phyloP scores from a whole-genome alignment of 2,888 invertebrate genomes.

The Trilocha varians region DNA sequence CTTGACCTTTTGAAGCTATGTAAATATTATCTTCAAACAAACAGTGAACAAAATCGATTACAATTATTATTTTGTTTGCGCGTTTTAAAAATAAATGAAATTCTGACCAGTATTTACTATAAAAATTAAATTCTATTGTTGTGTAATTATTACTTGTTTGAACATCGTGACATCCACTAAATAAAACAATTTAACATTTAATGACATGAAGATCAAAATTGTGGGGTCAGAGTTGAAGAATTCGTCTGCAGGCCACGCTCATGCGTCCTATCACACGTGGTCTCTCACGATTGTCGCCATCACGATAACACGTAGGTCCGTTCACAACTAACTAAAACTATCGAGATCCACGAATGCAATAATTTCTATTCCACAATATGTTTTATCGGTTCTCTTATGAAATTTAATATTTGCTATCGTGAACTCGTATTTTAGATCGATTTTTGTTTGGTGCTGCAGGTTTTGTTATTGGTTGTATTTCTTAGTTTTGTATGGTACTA shows the following conservation, averaged over 20 bases:
- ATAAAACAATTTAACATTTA: background rate
- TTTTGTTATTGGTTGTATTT: too few species aligned
- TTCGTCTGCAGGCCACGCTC: constrained; percentile 2
- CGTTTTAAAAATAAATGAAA: too few species aligned
- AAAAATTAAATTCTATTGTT: too few species aligned
- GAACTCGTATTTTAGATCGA: background rate
- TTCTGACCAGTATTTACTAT: too few species aligned
- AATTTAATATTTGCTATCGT: constrained; percentile 42
- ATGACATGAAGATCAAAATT: constrained; percentile 14
- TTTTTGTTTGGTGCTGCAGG: background rate
- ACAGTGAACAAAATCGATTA: too few species aligned
- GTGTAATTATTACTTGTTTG: too few species aligned
- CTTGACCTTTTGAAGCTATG: too few species aligned
- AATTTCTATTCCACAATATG: constrained; percentile 59
- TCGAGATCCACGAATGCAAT: constrained; percentile 70
- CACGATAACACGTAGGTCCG: constrained; percentile 50
- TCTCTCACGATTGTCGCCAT: constrained; percentile 63
- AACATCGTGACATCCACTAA: background rate
- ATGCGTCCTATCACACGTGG: constrained; percentile 41
- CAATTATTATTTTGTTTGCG: too few species aligned
- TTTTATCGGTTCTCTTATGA: constrained; percentile 66
- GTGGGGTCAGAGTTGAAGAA: constrained; percentile 11
- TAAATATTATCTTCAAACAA: too few species aligned
- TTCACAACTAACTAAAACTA: constrained; percentile 47
- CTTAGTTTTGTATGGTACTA: too few species aligned